A percentile compares a stretch with the other conserved stretches of the same genome.
These are phyloP conservation scores for Eriocheir sinensis DNA, from an alignment of 1,140 invertebrate species.

Conservation along the genomic window DNA sequence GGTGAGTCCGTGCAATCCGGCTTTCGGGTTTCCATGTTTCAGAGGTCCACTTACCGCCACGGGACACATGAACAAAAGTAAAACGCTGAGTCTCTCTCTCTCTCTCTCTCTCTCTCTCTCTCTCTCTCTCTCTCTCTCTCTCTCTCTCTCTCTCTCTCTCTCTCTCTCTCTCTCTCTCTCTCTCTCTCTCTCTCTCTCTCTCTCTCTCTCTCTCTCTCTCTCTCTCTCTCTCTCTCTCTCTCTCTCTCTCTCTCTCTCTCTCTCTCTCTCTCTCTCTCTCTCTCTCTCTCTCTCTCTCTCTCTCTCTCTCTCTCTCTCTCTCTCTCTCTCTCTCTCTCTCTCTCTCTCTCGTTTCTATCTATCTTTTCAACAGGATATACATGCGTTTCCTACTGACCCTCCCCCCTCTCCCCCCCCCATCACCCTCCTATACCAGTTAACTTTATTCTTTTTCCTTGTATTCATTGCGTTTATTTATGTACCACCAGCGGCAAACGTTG, in stretches of 20 bases:
- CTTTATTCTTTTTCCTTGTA: too few species aligned
- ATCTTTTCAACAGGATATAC: too few species aligned
- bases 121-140: background rate
- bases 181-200: background rate
- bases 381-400: too few species aligned
- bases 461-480: too few species aligned
- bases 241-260: constrained; percentile 43
- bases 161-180: background rate
- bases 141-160: constrained; percentile 15
- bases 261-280: constrained; percentile 43
- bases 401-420: too few species aligned
- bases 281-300: constrained; percentile 43
- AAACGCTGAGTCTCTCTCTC: background rate
- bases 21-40: too few species aligned
- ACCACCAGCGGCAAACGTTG: too few species aligned
- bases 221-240: background rate
- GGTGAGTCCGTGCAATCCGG: too few species aligned
- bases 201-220: too few species aligned
- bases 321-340: background rate
- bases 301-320: constrained; percentile 43
- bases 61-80: too few species aligned
- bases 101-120: constrained; percentile 16
- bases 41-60: too few species aligned
- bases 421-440: too few species aligned
- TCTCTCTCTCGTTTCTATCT: background rate